Evolutionary conservation across 2,888 invertebrate genomes (phyloP).

Genomic region (Apotomis capreana): DNA sequence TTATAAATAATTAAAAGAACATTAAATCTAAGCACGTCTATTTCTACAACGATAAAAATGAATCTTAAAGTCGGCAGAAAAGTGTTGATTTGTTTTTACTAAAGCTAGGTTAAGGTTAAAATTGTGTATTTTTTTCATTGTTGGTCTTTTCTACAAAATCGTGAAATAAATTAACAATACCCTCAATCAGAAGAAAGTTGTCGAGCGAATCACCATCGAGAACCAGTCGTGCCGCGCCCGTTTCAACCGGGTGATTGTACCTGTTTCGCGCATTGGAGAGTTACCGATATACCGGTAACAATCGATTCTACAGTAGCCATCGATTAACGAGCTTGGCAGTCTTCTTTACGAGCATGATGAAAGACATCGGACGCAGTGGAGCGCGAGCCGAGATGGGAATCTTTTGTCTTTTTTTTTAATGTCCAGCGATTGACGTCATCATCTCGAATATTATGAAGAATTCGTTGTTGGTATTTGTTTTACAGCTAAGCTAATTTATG

Average conservation of each 20-base stretch:
- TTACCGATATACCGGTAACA: constrained; percentile 35
- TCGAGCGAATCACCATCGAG: constrained; percentile 47
- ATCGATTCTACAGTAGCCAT: constrained; percentile 31
- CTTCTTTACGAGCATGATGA: constrained; percentile 3
- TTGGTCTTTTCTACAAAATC: background rate
- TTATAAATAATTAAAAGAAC: too few species aligned
- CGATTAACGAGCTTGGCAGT: constrained; percentile 19
- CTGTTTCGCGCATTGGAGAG: constrained; percentile 50
- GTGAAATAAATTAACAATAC: background rate
- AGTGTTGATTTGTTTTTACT: too few species aligned
- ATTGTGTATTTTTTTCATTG: too few species aligned
- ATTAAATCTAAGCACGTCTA: too few species aligned
- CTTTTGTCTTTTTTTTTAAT: background rate
- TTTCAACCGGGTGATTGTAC: constrained; percentile 72
- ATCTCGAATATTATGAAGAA: too few species aligned
- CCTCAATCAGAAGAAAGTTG: too few species aligned
- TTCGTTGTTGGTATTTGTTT: too few species aligned
- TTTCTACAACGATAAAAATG: too few species aligned
- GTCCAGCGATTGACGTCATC: background rate
- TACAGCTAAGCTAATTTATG: too few species aligned
- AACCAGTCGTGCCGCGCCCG: constrained; percentile 51
- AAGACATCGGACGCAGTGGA: background rate
- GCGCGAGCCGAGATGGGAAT: background rate
- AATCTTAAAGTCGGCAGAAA: too few species aligned
- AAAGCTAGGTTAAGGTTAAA: too few species aligned